These are phyloP conservation scores for Otolemur garnettii DNA, from an alignment of 2,113 vertebrate species.

Conservation along the genomic window DNA sequence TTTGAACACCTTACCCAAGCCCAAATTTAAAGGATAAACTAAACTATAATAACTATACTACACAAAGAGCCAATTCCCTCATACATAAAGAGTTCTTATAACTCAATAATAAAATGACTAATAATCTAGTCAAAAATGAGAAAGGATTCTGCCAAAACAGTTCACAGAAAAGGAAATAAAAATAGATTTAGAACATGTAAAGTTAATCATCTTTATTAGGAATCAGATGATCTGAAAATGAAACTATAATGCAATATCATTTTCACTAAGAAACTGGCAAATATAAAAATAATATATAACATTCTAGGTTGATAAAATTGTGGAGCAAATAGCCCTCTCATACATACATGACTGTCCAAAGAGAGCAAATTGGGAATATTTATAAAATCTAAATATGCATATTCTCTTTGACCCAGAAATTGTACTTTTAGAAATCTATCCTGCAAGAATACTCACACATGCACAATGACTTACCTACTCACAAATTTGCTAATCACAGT, in stretches of 20 bases:
- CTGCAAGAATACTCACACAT: background rate
- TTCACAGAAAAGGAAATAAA: background rate
- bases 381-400: background rate
- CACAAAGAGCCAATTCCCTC: background rate
- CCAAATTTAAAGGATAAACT: background rate
- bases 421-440: background rate
- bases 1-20: background rate
- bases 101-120: background rate
- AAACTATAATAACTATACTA: background rate
- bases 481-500: background rate
- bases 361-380: background rate
- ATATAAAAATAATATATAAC: background rate
- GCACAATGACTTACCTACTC: background rate
- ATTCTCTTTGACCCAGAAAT: background rate
- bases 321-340: background rate
- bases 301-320: background rate
- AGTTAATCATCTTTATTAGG: background rate
- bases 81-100: background rate
- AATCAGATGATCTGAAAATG: conserved; percentile 25
- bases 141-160: background rate
- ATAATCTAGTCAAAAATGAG: background rate
- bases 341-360: background rate
- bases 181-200: background rate
- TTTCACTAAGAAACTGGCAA: conserved; percentile 7
- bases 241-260: conserved; percentile 23